Evolutionary conservation across 2,888 invertebrate species (phyloP).

Genomic region (Siphonodentalium dalli): DNA sequence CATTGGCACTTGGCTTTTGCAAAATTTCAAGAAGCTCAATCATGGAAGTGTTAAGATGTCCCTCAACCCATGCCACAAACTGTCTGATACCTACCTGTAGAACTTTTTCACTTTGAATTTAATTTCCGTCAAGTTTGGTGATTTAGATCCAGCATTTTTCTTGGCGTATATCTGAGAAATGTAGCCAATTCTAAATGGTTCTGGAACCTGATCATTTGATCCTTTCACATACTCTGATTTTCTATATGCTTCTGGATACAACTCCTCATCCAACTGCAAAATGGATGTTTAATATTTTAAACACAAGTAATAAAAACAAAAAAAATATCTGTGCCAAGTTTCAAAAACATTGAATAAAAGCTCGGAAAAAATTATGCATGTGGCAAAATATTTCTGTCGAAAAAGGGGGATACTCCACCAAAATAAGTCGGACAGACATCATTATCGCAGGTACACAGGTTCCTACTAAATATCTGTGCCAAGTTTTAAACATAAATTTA

Average conservation of each 20-base stretch:
- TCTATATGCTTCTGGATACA: constrained; percentile 82
- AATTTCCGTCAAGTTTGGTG: constrained; percentile 71
- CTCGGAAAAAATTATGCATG: no score
- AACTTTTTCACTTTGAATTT: constrained; percentile 75
- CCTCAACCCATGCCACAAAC: not conserved
- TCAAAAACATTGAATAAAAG: no score
- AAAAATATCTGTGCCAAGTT: no score
- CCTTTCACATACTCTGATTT: constrained; percentile 77
- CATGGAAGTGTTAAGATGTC: not conserved
- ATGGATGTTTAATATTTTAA: not conserved
- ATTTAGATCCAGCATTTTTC: constrained; percentile 65
- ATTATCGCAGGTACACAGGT: no score
- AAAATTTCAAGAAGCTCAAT: no score
- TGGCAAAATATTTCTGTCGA: no score
- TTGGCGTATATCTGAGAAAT: constrained; percentile 73
- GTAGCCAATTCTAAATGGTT: constrained; percentile 79
- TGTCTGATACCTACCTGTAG: constrained; percentile 54
- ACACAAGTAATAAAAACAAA: not conserved
- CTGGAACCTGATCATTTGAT: constrained; percentile 76
- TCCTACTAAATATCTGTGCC: no score
- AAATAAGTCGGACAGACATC: no score
- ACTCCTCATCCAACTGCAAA: constrained; percentile 71
- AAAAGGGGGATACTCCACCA: no score
- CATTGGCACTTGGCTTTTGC: no score
- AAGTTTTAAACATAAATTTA: no score